Percentiles rank a stretch among this genome's conserved stretches.
These are phyloP conservation scores for Mus minutoides DNA, from an alignment of 2,797 vertebrate genomes.

Conservation along the genomic window DNA sequence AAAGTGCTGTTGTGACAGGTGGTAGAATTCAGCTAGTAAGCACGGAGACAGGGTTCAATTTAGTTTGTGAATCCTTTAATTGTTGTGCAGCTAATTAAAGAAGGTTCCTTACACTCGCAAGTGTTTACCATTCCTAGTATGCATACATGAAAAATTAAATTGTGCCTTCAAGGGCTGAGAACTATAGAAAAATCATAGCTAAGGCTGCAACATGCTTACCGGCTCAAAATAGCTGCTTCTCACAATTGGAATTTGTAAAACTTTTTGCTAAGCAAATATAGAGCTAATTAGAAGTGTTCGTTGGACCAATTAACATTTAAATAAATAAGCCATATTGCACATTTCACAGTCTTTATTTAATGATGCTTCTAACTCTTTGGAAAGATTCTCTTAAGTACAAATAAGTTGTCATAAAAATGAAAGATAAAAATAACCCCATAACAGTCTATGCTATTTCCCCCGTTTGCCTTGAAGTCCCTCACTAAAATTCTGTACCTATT, in stretches of 20 bases:
- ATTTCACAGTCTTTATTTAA: conserved; percentile 99
- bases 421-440: conserved; percentile 91
- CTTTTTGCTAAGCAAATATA: conserved; percentile 98
- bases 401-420: conserved; percentile 93
- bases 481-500: conserved; percentile 86
- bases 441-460: conserved; percentile 88
- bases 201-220: conserved; percentile 93
- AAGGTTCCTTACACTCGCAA: conserved; percentile 95
- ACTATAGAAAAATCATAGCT: conserved; percentile 93
- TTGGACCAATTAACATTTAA: conserved; percentile 96
- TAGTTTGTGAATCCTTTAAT: conserved; percentile 99
- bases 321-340: conserved; percentile 99
- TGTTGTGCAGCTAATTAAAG: conserved; percentile 99
- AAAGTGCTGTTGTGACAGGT: conserved; percentile 99
- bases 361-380: conserved; percentile 99
- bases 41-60: conserved; percentile 99
- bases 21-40: conserved; percentile 98
- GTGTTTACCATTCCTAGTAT: conserved; percentile 95
- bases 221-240: conserved; percentile 93
- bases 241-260: conserved; percentile 96
- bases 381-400: conserved; percentile 95
- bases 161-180: conserved; percentile 94
- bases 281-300: conserved; percentile 99
- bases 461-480: conserved; percentile 88
- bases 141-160: conserved; percentile 95